Base-by-base conservation (phyloP, 92 coral and sea anemone species). In the Siderastrea radians region DNA sequence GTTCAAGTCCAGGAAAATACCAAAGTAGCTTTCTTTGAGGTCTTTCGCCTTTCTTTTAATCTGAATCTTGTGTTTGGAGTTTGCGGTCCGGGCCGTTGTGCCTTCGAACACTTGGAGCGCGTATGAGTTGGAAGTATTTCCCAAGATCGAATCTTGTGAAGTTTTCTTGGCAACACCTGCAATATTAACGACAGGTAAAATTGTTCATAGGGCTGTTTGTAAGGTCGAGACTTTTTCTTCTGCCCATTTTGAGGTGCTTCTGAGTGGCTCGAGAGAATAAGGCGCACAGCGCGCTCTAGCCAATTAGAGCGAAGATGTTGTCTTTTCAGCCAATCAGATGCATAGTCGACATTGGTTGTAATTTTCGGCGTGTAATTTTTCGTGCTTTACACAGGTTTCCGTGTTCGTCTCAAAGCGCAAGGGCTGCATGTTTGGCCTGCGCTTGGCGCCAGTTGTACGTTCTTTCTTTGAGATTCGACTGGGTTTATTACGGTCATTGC, bases 51-150 rank as follows among this genome's bases (percentile, higher is more conserved):
- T 91, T 54, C 85, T 72, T 53, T 82, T 88, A 63, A 95, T 86
- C 91, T 95, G 98, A 53, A 91, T 92, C 83, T 93, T 95, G 91
- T 83, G 90, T 53, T 91, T 93, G 51, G 88, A 72, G 90, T 89
- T 91, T 74, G 93, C 95, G 59, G 90, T 88, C 6, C 92, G 93
- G 16, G 90, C 93, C 69, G 93, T 73, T 9, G 85, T 83, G 49
- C 94, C 96, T 58, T 89, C 86, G 69, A 95, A 89, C 47, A 95
- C 91, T 84, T 95, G 98, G 6, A 95, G 81, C 0, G 98, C 98
- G 72, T 88, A 93, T 9, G 98, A 93, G 72, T 75, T 93, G 57
- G 86, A 69, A 64, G 86, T 87, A 80, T 95, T 95, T 6, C 98
- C 98, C 66, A 93, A 88, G 68, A 95, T 91, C 67, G 89, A 65